A percentile compares a stretch with the other conserved stretches of the same genome.
phyloP scores from a whole-genome alignment of 2,888 invertebrate species.

The Aporophyla nigra region DNA sequence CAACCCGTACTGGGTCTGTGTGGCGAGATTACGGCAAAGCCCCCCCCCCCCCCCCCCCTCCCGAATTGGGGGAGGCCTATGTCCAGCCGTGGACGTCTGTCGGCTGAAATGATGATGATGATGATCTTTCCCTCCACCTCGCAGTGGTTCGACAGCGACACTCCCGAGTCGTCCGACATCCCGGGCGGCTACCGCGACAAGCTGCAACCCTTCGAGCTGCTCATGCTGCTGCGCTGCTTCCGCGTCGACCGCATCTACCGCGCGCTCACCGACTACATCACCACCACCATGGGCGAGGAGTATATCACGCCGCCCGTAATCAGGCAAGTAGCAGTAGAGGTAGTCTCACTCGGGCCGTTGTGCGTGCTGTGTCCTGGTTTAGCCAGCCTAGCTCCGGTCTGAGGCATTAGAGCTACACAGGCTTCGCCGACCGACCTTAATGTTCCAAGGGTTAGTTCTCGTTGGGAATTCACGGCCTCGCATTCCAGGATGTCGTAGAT shows the following conservation, averaged over 20 bases:
- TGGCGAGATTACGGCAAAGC: no score
- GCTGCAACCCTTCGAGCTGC: constrained; percentile 92
- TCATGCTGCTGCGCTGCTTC: constrained; percentile 97
- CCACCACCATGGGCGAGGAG: constrained; percentile 95
- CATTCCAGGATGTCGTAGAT: background rate
- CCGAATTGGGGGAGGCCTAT: no score
- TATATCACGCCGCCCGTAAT: constrained; percentile 97
- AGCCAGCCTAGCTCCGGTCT: background rate
- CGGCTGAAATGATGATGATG: no score
- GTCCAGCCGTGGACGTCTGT: no score
- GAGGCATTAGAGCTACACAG: no score
- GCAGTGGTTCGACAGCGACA: constrained; percentile 96
- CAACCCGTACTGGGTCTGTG: no score
- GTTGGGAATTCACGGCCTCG: background rate
- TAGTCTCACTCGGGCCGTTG: background rate
- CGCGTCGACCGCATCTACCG: constrained; percentile 96
- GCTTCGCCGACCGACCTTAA: no score
- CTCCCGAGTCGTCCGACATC: constrained; percentile 93
- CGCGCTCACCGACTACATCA: constrained; percentile 96
- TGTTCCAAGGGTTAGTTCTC: background rate
- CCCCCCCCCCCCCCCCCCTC: no score
- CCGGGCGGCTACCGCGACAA: constrained; percentile 93
- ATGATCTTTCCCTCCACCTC: background rate
- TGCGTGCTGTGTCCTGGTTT: background rate
- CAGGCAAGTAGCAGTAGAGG: constrained; percentile 75